phyloP scores from a whole-genome alignment of 2,113 vertebrate genomes.

The Menidia beryllina region DNA sequence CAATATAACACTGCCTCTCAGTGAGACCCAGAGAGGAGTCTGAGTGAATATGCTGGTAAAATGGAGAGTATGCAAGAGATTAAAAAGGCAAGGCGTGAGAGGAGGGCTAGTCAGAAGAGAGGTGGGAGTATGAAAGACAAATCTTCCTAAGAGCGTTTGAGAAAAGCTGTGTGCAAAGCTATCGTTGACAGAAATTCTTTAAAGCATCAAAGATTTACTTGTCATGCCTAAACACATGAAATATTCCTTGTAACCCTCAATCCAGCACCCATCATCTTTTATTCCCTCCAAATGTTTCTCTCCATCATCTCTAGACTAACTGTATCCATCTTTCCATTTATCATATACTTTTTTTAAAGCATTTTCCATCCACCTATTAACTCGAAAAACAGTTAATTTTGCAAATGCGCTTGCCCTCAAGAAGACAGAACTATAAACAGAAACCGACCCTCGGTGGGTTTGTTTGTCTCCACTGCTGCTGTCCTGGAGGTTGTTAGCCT shows the following conservation, averaged over 20 bases:
- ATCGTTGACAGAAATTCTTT: slow-evolving; percentile 77
- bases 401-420: slow-evolving; percentile 10
- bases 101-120: slow-evolving; percentile 73
- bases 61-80: slow-evolving; percentile 70
- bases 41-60: slow-evolving; percentile 60
- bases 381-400: slow-evolving; percentile 33
- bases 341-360: neutral
- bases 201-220: slow-evolving; percentile 73
- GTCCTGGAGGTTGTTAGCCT: slow-evolving; percentile 69
- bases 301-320: slow-evolving; percentile 29
- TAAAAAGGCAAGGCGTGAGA: slow-evolving; percentile 71
- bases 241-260: slow-evolving; percentile 26
- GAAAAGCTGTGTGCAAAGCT: slow-evolving; percentile 69
- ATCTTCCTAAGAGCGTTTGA: slow-evolving; percentile 78
- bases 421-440: slow-evolving; percentile 22
- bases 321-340: slow-evolving; percentile 19
- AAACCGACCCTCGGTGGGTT: slow-evolving; percentile 13
- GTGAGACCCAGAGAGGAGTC: slow-evolving; percentile 66
- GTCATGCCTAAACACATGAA: slow-evolving; percentile 66
- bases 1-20: slow-evolving; percentile 56
- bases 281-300: slow-evolving; percentile 13
- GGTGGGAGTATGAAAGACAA: slow-evolving; percentile 82
- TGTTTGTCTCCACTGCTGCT: slow-evolving; percentile 44
- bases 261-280: slow-evolving; percentile 10
- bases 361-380: slow-evolving; percentile 15